Conservation (phyloP, 1,140 invertebrate species). For the Conus betulinus region DNA sequence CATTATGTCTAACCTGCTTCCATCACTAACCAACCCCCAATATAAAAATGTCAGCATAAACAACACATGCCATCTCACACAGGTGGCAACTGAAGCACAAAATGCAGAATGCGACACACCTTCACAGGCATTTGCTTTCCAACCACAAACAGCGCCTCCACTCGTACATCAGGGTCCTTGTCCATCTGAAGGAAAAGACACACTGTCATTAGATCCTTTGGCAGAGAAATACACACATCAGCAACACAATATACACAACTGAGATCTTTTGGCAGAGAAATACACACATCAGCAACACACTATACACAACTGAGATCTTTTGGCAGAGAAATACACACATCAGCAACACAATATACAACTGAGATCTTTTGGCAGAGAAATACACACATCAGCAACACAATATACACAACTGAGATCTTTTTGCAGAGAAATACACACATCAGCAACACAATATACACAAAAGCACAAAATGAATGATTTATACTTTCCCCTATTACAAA, state of each 20-base stretch:
- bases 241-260: too few species aligned
- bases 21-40: too few species aligned
- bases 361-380: too few species aligned
- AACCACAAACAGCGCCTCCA: slow-evolving; percentile 74
- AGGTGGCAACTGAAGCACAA: too few species aligned
- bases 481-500: too few species aligned
- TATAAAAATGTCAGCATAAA: too few species aligned
- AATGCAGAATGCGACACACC: slow-evolving; percentile 37
- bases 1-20: too few species aligned
- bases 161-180: slow-evolving; percentile 75
- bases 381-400: not conserved
- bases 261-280: not conserved
- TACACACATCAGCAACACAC: too few species aligned
- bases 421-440: not conserved
- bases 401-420: not conserved
- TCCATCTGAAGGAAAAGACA: slow-evolving; percentile 62
- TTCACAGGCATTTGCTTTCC: slow-evolving; percentile 73
- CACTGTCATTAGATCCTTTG: not conserved
- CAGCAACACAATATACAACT: too few species aligned
- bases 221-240: not conserved
- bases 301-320: not conserved
- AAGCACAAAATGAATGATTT: too few species aligned
- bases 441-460: too few species aligned
- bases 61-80: too few species aligned
- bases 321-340: not conserved